Percentiles rank a stretch among this genome's conserved stretches.
These are phyloP conservation scores for Griposia aprilina DNA, from an alignment of 2,888 invertebrate species.

Conservation along the genomic window DNA sequence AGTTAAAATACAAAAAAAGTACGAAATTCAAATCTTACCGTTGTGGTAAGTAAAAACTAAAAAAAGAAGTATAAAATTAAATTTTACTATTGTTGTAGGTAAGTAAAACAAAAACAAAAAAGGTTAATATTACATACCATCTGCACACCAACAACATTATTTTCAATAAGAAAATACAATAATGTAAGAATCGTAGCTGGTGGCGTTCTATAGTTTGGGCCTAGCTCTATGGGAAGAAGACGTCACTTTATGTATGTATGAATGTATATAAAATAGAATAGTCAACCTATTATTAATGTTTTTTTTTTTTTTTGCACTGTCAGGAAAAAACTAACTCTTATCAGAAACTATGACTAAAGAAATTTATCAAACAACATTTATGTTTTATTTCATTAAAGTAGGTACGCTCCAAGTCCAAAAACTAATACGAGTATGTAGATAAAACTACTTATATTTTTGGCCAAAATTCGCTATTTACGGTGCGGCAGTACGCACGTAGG, in stretches of 20 bases:
- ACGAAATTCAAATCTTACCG: background rate
- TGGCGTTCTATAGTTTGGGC: too few relatives aligned
- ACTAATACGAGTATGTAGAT: too few relatives aligned
- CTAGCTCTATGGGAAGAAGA: too few relatives aligned
- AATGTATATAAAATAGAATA: too few relatives aligned
- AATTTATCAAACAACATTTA: background rate
- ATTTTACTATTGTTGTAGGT: background rate
- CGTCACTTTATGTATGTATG: too few relatives aligned
- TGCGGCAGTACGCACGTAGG: too few relatives aligned
- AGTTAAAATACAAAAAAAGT: conserved; percentile 7
- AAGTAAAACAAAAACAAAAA: background rate
- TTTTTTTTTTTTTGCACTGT: background rate
- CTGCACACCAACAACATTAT: background rate
- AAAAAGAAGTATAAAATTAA: background rate
- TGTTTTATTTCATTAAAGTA: background rate
- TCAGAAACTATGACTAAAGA: background rate
- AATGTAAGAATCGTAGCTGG: too few relatives aligned
- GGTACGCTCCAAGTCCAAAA: background rate
- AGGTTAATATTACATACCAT: too few relatives aligned
- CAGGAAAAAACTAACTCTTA: background rate
- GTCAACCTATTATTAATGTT: background rate
- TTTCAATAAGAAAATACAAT: background rate
- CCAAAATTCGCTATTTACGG: too few relatives aligned
- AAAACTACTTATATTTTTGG: too few relatives aligned
- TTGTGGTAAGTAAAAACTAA: conserved; percentile 14